Evolutionary conservation across 2,797 vertebrate species (phyloP).

Genomic region (Lacerta viridis): DNA sequence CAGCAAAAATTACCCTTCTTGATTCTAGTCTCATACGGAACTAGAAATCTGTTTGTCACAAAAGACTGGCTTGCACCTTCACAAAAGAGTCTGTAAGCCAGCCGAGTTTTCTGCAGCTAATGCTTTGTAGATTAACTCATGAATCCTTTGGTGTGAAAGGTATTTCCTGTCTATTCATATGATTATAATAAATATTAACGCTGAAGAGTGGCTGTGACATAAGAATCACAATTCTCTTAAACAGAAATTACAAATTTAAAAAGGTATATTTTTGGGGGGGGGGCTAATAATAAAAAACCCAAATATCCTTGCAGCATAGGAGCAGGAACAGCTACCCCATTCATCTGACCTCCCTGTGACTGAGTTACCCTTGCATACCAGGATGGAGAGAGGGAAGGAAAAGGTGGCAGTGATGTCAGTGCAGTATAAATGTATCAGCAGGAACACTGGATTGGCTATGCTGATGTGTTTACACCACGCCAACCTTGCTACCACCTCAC

Average conservation of each 20-base stretch:
- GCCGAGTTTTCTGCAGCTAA: background rate
- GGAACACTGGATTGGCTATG: too few species aligned
- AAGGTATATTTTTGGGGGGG: too few species aligned
- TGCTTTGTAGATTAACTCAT: conserved; percentile 11
- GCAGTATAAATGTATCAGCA: too few species aligned
- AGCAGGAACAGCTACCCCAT: too few species aligned
- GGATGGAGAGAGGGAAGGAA: too few species aligned
- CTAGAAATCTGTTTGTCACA: background rate
- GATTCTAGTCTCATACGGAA: conserved; percentile 5
- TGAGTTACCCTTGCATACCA: too few species aligned
- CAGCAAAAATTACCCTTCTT: background rate
- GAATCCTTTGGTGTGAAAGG: background rate
- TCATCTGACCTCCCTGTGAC: too few species aligned
- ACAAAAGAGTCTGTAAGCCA: background rate
- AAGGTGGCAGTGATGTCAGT: too few species aligned
- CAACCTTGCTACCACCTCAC: too few species aligned
- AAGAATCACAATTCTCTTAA: background rate
- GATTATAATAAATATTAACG: background rate
- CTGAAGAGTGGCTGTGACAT: background rate
- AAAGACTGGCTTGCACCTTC: background rate
- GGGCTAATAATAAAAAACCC: background rate
- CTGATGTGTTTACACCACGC: too few species aligned
- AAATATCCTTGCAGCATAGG: background rate
- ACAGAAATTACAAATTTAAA: background rate
- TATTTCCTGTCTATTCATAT: background rate